These are phyloP conservation scores for Agonopterix alstromeriana DNA, from an alignment of 2,888 invertebrate genomes.

Conservation along the genomic window DNA sequence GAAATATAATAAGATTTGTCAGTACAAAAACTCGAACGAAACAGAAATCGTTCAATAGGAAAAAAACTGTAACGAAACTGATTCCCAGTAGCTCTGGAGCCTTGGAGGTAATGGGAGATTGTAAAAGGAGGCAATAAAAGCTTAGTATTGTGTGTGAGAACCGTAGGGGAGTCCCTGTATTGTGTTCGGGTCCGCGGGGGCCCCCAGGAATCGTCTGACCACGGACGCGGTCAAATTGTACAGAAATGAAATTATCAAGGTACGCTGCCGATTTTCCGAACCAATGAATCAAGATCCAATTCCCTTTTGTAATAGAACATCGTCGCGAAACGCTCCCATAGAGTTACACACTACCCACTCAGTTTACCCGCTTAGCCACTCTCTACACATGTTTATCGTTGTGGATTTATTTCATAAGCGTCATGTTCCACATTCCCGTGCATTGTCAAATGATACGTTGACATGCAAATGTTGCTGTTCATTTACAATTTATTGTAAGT, in stretches of 20 bases:
- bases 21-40: conserved; percentile 44
- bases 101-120: conserved; percentile 74
- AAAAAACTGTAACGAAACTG: conserved; percentile 67
- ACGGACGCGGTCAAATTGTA: conserved; percentile 76
- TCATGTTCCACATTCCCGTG: conserved; percentile 30
- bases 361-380: conserved; percentile 52
- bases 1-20: conserved; percentile 33
- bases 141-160: conserved; percentile 73
- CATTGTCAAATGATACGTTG: conserved; percentile 36
- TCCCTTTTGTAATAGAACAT: conserved; percentile 77
- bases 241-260: conserved; percentile 78
- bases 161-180: conserved; percentile 69
- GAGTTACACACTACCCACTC: conserved; percentile 70
- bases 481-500: too few species aligned
- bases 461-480: conserved; percentile 29
- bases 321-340: conserved; percentile 70
- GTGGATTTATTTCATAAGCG: conserved; percentile 3
- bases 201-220: conserved; percentile 72
- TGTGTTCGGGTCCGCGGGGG: conserved; percentile 67
- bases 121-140: conserved; percentile 77
- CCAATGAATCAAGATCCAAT: conserved; percentile 78
- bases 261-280: conserved; percentile 77
- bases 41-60: conserved; percentile 56
- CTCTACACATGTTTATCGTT: conserved; percentile 36
- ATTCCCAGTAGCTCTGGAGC: conserved; percentile 65